A percentile compares a stretch with the other conserved stretches of the same genome.
These are phyloP conservation scores for Polydrusus tereticollis DNA, from an alignment of 2,888 invertebrate species.

Conservation along the genomic window DNA sequence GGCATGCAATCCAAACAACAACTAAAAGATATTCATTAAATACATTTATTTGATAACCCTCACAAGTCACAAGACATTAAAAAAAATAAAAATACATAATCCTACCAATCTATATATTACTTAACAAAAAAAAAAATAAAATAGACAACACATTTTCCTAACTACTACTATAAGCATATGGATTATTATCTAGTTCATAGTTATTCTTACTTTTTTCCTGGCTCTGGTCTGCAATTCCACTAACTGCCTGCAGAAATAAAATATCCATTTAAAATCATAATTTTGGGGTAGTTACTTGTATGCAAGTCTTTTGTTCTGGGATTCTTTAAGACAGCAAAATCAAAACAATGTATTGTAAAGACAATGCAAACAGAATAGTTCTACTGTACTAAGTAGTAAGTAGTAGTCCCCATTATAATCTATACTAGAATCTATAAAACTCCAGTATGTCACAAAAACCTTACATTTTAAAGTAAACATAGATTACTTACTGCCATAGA, in stretches of 20 bases:
- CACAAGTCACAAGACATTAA: neutral
- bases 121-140: neutral
- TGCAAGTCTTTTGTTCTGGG: neutral
- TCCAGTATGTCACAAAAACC: neutral
- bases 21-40: neutral
- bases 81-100: constrained; percentile 2
- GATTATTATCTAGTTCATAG: constrained; percentile 59
- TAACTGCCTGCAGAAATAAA: constrained; percentile 75
- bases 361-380: too few relatives aligned
- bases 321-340: too few relatives aligned
- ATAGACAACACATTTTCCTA: constrained; percentile 22
- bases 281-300: too few relatives aligned
- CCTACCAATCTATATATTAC: neutral
- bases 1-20: neutral
- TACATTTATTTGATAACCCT: constrained; percentile 4
- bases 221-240: constrained; percentile 82
- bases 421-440: too few relatives aligned
- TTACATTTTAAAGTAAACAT: neutral
- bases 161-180: constrained; percentile 57
- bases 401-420: too few relatives aligned
- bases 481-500: constrained; percentile 86
- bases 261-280: constrained; percentile 16
- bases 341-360: too few relatives aligned
- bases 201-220: constrained; percentile 81
- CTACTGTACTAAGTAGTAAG: too few relatives aligned